Conservation (phyloP, 35 echinoderm and acorn worm genomes). For the Strongylocentrotus purpuratus region DNA sequence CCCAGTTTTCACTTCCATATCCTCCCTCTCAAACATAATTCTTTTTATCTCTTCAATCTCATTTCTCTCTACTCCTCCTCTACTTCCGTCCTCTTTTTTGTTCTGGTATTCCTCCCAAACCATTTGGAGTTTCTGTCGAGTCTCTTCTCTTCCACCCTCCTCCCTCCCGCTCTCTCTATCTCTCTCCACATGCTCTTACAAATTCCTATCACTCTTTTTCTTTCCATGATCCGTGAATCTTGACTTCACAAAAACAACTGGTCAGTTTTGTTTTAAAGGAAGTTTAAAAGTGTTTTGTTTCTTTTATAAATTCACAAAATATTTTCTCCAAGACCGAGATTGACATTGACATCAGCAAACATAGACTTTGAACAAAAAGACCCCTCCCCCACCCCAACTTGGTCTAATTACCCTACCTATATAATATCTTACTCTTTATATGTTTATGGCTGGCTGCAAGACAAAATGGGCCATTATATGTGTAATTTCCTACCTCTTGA, state of each 20-base stretch:
- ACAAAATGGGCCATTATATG: too few relatives aligned
- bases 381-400: too few relatives aligned
- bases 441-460: too few relatives aligned
- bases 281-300: neutral
- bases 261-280: neutral
- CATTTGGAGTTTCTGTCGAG: neutral
- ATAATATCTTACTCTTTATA: too few relatives aligned
- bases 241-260: neutral
- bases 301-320: neutral
- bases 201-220: neutral
- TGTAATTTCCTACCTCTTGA: too few relatives aligned
- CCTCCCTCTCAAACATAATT: too few relatives aligned
- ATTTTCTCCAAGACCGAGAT: neutral
- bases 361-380: neutral
- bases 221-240: neutral
- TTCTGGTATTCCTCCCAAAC: neutral
- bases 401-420: too few relatives aligned
- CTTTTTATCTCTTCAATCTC: neutral
- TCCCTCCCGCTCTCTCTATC: neutral
- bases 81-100: neutral
- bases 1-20: too few relatives aligned
- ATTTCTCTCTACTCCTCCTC: neutral
- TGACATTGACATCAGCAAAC: neutral
- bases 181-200: neutral
- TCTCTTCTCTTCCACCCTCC: neutral